Conservation (phyloP, 2,888 invertebrate genomes). For the Aquatica leii region DNA sequence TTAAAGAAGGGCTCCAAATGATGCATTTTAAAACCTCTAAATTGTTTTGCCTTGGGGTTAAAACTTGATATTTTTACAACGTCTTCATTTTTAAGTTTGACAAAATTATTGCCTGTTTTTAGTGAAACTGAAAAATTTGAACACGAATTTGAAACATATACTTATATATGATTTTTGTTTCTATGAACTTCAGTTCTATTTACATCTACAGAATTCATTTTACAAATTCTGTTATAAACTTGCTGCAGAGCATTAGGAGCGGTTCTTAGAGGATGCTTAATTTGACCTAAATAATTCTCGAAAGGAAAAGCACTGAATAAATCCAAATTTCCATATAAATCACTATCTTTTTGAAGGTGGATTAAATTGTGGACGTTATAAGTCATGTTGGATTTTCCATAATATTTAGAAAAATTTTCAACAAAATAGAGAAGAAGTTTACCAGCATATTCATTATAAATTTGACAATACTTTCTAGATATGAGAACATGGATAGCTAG, state of each 20-base stretch:
- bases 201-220: background rate
- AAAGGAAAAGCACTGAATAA: slow-evolving; percentile 26
- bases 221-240: background rate
- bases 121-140: background rate
- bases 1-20: too few relatives aligned
- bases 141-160: background rate
- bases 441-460: background rate
- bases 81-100: too few relatives aligned
- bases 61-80: background rate
- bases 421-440: background rate
- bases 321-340: slow-evolving; percentile 21
- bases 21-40: background rate
- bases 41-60: background rate
- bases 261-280: slow-evolving; percentile 13
- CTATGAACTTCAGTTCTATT: background rate
- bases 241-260: slow-evolving; percentile 6
- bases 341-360: slow-evolving; percentile 24
- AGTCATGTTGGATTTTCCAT: slow-evolving; percentile 22
- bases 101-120: slow-evolving; percentile 8
- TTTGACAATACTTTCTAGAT: background rate
- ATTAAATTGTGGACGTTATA: slow-evolving; percentile 27
- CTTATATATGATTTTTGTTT: background rate
- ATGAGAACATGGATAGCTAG: background rate
- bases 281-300: slow-evolving; percentile 21
- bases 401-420: slow-evolving; percentile 15